These are phyloP conservation scores for Pavo muticus DNA, from an alignment of 2,113 vertebrate genomes.

Conservation along the genomic window DNA sequence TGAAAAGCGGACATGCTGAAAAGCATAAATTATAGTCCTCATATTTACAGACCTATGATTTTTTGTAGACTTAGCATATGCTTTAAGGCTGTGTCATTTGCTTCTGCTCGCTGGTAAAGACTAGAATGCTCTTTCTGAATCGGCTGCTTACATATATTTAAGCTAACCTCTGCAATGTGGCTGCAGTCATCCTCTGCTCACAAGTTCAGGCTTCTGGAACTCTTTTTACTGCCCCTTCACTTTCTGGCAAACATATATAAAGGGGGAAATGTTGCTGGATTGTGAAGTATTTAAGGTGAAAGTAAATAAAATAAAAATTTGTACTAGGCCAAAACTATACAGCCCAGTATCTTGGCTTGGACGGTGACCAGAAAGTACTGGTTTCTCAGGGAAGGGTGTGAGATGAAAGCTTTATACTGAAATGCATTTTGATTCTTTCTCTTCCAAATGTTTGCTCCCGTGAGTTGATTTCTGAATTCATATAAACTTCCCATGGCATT, in stretches of 20 bases:
- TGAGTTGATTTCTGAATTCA: background rate
- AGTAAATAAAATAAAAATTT: background rate
- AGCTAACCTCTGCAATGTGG: slow-evolving; percentile 29
- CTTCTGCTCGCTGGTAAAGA: slow-evolving; percentile 52
- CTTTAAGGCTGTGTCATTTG: slow-evolving; percentile 1
- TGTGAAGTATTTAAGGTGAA: no score
- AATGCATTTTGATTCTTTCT: background rate
- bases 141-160: slow-evolving; percentile 63
- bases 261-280: background rate
- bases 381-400: background rate
- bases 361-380: background rate
- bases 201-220: background rate
- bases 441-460: background rate
- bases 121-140: background rate
- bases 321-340: background rate
- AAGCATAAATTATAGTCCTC: background rate
- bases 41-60: slow-evolving; percentile 1
- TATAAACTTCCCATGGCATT: background rate
- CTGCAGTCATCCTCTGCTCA: background rate
- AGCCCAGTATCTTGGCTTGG: background rate
- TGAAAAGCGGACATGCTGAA: background rate
- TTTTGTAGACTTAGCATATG: slow-evolving; percentile 43
- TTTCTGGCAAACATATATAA: background rate
- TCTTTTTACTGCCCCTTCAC: background rate
- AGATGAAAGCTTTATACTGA: background rate